Evolutionary conservation across 1,140 invertebrate species (phyloP).

Genomic region (Scaptodrosophila lebanonensis): DNA sequence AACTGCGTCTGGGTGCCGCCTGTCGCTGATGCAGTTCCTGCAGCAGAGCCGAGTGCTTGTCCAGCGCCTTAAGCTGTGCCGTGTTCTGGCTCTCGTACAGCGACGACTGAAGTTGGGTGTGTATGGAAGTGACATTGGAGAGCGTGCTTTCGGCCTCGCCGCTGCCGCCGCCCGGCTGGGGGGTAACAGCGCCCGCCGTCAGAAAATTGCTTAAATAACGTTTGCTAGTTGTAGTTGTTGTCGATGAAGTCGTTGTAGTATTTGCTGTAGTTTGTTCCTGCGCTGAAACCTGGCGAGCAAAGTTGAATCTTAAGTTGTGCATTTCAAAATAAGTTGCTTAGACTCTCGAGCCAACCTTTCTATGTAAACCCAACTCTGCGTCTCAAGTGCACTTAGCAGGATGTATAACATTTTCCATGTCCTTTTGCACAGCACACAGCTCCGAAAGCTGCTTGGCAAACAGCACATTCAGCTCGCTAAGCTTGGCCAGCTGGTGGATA

Average conservation of each 20-base stretch:
- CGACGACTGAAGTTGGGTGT: constrained; percentile 74
- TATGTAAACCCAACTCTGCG: constrained; percentile 56
- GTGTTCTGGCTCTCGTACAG: constrained; percentile 65
- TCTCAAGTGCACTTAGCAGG: constrained; percentile 77
- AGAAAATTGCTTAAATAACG: constrained; percentile 71
- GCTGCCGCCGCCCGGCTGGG: neutral
- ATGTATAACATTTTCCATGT: constrained; percentile 78
- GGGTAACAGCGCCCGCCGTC: constrained; percentile 17
- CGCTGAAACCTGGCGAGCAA: constrained; percentile 58
- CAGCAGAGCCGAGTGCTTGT: constrained; percentile 63
- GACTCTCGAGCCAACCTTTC: constrained; percentile 49
- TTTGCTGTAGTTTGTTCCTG: constrained; percentile 63
- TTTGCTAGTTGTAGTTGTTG: constrained; percentile 62
- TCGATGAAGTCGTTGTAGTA: constrained; percentile 61
- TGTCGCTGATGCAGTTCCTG: constrained; percentile 71
- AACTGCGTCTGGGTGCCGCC: constrained; percentile 32
- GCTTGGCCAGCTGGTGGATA: constrained; percentile 58
- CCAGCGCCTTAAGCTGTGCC: constrained; percentile 56
- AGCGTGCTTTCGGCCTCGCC: constrained; percentile 72
- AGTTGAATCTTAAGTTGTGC: neutral
- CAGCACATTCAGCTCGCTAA: constrained; percentile 65
- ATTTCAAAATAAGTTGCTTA: neutral
- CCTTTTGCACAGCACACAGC: constrained; percentile 78
- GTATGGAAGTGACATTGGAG: constrained; percentile 75
- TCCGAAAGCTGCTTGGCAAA: constrained; percentile 71